Evolutionary conservation across 2,797 vertebrate species (phyloP), one percentile per base, ranked within the genome.

Genomic region (Graptemys geographica): DNA sequence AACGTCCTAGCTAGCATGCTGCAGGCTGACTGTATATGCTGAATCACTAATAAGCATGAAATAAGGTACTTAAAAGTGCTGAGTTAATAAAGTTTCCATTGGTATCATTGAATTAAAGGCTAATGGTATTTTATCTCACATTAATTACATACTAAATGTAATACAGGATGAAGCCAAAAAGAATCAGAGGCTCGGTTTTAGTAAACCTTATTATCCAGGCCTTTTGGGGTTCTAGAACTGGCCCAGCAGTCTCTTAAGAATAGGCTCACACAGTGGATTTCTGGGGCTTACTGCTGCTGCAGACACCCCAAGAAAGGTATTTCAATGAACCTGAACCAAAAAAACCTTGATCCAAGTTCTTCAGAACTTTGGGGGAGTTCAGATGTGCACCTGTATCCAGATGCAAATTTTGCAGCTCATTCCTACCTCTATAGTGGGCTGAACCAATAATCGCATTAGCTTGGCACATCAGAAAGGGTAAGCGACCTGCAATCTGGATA

Each of bases 11-110:
- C 88, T 85, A 78, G 82, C 53, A 2, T 62, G 28, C 21, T 93
- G 25, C 59, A 76, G 21, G n/a, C 41, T 47, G 11, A 27, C 44
- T 87, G 86, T 81, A 41, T 28, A 93, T 74, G 44, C 74, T 76
- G 81, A 87, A 59, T 41, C 51, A 78, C 28, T 88, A 96, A 93
- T 59, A 5, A 93, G 84, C 81, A 79, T 87, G 88, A 96, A 96
- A 95, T 83, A 79, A 95, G 55, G 55, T 31, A 84, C 37, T 90
- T 86, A 37, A 0, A 84, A 93, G 21, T 41, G 74, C 37, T 51
- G 90, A 91, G 12, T 93, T 86, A 86, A 62, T 94, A 93, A 91
- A 53, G 69, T 85, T 91, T 87, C 80, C 86, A 90, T 87, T 87
- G 89, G 65, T 82, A 95, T 55, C 57, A 86, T 72, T 21, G 90